Conservation (phyloP, 2,888 invertebrate species). For the Hemicrepidius hirtus region DNA sequence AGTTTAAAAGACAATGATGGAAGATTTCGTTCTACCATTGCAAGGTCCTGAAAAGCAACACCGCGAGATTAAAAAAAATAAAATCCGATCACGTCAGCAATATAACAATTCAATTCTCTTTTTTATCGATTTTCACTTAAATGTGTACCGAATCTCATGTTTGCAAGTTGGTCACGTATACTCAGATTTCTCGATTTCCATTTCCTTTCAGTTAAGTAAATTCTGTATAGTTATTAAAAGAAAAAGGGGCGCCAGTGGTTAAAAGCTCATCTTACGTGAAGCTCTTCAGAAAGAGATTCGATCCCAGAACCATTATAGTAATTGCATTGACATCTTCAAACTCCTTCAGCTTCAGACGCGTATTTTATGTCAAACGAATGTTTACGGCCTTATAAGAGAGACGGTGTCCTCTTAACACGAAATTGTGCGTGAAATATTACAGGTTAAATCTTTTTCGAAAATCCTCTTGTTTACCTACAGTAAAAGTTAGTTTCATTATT, state of each 20-base stretch:
- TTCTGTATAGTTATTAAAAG: slow-evolving; percentile 41
- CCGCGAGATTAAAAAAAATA: not conserved
- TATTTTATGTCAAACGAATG: slow-evolving; percentile 56
- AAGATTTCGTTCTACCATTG: too few relatives aligned
- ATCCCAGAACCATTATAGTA: slow-evolving; percentile 55
- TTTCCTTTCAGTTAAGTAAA: slow-evolving; percentile 34
- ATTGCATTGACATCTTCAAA: slow-evolving; percentile 55
- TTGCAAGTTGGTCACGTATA: slow-evolving; percentile 46
- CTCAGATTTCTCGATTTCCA: slow-evolving; percentile 37
- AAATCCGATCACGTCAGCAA: slow-evolving; percentile 14
- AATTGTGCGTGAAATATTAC: slow-evolving; percentile 54
- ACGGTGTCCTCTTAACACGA: slow-evolving; percentile 42
- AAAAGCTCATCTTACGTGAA: slow-evolving; percentile 48
- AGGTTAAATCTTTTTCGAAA: slow-evolving; percentile 17
- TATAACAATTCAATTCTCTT: slow-evolving; percentile 9
- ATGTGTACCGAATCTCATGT: slow-evolving; percentile 22
- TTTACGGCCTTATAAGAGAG: slow-evolving; percentile 49
- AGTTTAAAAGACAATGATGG: too few relatives aligned
- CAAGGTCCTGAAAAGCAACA: not conserved
- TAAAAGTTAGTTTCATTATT: slow-evolving; percentile 4
- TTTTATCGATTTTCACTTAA: slow-evolving; percentile 35
- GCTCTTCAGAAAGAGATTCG: slow-evolving; percentile 49
- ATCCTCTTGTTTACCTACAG: not conserved
- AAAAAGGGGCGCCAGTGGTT: slow-evolving; percentile 41
- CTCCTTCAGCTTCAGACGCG: slow-evolving; percentile 50